A percentile compares a stretch with the other conserved stretches of the same genome.
Conservation (phyloP, 2,888 invertebrate genomes). For the Ormyrus rosae region DNA sequence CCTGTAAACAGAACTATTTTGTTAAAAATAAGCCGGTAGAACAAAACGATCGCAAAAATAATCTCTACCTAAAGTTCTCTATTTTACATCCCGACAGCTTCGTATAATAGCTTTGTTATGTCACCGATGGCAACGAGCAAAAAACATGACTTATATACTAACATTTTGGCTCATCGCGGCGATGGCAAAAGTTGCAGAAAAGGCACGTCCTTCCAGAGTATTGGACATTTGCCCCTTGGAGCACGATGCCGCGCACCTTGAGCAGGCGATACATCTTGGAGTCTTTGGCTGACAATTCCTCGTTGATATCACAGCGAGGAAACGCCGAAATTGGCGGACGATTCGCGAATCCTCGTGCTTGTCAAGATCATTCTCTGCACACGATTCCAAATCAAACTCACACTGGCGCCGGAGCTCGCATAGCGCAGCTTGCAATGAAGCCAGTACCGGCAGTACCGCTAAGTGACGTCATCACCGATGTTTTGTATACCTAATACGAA, state of each 20-base stretch:
- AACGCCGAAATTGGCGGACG: too few species aligned
- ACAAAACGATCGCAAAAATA: not conserved
- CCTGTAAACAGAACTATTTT: not conserved
- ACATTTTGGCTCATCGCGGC: conserved; percentile 61
- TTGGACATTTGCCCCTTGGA: conserved; percentile 58
- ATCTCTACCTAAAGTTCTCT: not conserved
- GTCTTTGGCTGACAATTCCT: not conserved
- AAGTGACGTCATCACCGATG: too few species aligned
- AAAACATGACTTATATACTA: conserved; percentile 53
- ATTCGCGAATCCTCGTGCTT: not conserved
- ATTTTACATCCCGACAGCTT: too few species aligned
- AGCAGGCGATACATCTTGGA: conserved; percentile 65
- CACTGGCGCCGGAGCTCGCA: too few species aligned
- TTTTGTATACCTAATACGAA: too few species aligned
- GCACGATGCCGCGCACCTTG: conserved; percentile 52
- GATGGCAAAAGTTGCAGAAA: conserved; percentile 64
- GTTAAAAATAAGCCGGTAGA: not conserved
- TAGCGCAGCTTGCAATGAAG: too few species aligned
- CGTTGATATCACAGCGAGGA: too few species aligned
- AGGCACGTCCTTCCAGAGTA: conserved; percentile 61
- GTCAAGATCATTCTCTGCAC: not conserved
- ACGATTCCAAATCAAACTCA: too few species aligned
- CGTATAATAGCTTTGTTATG: not conserved
- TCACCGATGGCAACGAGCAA: not conserved
- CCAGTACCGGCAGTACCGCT: too few species aligned